Base-by-base conservation (phyloP, 1,140 invertebrate genomes). In the Musca domestica region DNA sequence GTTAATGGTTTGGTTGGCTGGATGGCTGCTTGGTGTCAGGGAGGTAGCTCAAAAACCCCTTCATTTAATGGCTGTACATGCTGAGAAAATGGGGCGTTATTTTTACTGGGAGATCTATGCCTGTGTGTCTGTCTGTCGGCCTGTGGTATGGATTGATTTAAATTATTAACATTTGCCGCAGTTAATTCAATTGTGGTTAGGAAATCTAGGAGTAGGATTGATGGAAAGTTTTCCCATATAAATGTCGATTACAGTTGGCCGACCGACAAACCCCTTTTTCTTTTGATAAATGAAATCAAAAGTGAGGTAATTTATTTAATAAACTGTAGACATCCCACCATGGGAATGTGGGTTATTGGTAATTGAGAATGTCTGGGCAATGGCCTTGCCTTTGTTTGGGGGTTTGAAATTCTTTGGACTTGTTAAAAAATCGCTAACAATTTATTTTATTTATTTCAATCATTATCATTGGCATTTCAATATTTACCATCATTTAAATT, bases 281-380 rank as follows among this genome's bases (percentile, higher is more conserved):
- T 56, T 56, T 27, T 56, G 52, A 56, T 15, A n/a, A 56, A 22
- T 56, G 52, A 56, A 56, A 56, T 56, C 25, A 56, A 56, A 56
- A 56, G 52, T 56, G 52, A 14, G 22, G 23, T 56, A 25, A 56
- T 56, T 56, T 56, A 56, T 56, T 56, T 56, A 15, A 41, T 41
- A 41, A 41, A 41, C 34, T 41, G 34, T 41, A 41, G 34, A 41
- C 34, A 41, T 41, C 2, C 10, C 34, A 10, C 4, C 34, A 41
- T 12, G 34, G 34, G 34, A 41, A 41, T 9, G 10, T 41, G 34
- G 34, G 34, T 41, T 41, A 41, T 12, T 2, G 4, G 6, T 41
- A 41, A 41, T 9, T 9, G 34, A 10, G 34, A 12, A 41, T 30
- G 27, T 30, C 27, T 30, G 9, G n/a, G n/a, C n/a, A n/a, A n/a